A percentile compares a stretch with the other conserved stretches of the same genome.
These are phyloP conservation scores for Aphelocoma californica DNA, from an alignment of 2,797 vertebrate species.

Conservation along the genomic window DNA sequence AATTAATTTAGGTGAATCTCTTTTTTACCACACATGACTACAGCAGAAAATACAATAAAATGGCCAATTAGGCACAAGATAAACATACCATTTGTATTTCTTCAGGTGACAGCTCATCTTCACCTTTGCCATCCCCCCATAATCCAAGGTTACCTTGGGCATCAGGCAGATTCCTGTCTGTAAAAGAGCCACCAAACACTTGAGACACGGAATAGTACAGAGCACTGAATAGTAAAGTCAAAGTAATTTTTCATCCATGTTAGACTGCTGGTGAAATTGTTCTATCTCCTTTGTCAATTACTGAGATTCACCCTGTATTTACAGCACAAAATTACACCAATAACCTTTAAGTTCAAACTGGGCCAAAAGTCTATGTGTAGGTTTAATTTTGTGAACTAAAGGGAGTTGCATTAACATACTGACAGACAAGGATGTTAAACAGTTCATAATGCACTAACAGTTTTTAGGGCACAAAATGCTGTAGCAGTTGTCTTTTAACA, in stretches of 20 bases:
- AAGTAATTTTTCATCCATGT: not conserved
- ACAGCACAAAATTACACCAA: not conserved
- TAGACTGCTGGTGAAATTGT: not conserved
- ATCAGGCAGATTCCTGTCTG: conserved; percentile 82
- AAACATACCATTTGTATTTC: conserved; percentile 93
- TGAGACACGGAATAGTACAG: not conserved
- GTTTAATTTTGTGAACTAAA: not conserved
- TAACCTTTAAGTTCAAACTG: not conserved
- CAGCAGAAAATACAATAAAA: not conserved
- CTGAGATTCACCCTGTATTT: not conserved
- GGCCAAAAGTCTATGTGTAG: rapidly evolving
- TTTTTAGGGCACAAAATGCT: not conserved
- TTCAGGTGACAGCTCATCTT: conserved; percentile 95
- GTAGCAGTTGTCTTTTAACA: not conserved
- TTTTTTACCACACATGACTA: not conserved
- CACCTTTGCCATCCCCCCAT: conserved; percentile 85
- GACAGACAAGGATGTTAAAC: not conserved
- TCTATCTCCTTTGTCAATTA: not conserved
- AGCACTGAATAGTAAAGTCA: not conserved
- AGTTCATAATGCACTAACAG: not conserved
- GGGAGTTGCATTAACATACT: not conserved
- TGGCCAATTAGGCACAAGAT: not conserved
- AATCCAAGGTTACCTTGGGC: conserved; percentile 72
- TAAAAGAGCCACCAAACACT: not conserved
- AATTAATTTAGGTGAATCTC: not conserved